Conservation (phyloP, 2,888 invertebrate genomes). For the Polydrusus tereticollis region DNA sequence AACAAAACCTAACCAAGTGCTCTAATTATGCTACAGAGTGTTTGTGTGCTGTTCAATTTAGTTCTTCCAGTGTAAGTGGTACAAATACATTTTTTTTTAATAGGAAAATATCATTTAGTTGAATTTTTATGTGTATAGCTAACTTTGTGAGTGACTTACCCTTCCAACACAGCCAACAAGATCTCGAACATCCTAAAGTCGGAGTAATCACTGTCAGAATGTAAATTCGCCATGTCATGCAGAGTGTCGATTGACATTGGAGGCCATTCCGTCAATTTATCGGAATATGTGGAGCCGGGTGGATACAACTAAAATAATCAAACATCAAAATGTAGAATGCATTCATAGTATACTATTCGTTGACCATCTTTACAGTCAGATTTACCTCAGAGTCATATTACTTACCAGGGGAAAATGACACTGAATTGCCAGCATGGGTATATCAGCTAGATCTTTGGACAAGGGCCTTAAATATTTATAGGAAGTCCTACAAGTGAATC, state of each 20-base stretch:
- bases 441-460: constrained; percentile 47
- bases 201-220: constrained; percentile 7
- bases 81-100: too few relatives aligned
- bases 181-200: constrained; percentile 48
- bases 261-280: constrained; percentile 54
- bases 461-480: constrained; percentile 53
- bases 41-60: too few relatives aligned
- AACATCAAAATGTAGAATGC: not conserved
- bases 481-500: constrained; percentile 48
- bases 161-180: constrained; percentile 44
- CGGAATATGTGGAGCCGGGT: constrained; percentile 49
- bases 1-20: too few relatives aligned
- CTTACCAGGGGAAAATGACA: constrained; percentile 57
- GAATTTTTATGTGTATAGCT: too few relatives aligned
- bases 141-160: constrained; percentile 37
- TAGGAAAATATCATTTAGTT: too few relatives aligned
- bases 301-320: constrained; percentile 56
- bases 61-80: too few relatives aligned
- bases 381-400: not conserved
- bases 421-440: constrained; percentile 54
- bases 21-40: too few relatives aligned
- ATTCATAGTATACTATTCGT: too few relatives aligned
- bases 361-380: too few relatives aligned
- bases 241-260: constrained; percentile 44
- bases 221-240: constrained; percentile 44